Base-by-base conservation (phyloP, 2,888 invertebrate species). In the Ophion obscuratus region DNA sequence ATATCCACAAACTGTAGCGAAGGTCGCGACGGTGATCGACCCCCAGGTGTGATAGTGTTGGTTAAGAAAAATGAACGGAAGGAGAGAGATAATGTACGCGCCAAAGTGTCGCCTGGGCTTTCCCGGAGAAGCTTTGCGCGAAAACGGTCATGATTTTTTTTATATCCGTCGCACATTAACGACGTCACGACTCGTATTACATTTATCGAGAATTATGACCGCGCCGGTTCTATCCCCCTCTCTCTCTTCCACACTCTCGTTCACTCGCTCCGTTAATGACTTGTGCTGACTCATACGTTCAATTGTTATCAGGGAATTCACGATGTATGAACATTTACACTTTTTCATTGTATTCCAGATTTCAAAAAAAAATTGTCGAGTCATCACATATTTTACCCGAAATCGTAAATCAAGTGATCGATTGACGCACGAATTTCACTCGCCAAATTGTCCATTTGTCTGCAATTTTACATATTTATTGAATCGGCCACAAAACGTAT, bases 1-100 rank as follows among this genome's bases (percentile, higher is more conserved):
- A 68, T 36, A 83, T 20, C 57, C 66, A 36, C 53, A 9, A 36
- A 68, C 36, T 68, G 62, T 36, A 82, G 27, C 76, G 71, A 79
- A 82, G 85, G 67, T 67, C 82, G 71, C 71, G 40, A 79, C 82
- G 82, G 85, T 85, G 85, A 59, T 83, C 76, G 82, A 83, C 79
- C 82, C 73, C 70, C 76, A 85, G 73, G 85, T 73, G 76, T 64
- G 79, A 82, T 82, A 82, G 10, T 79, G 70, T n/a, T 20, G 78
- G 79, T 85, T 53, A 79, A 70, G 27, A 79, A 59, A 61, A 24
- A 24, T 6, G 11, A 27, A 53, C 14, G 71, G 31, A 57, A 66
- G 67, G 24, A 44, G 70, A 57, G 68, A 27, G 31, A 61, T 67
- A 61, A 47, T 44, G 14, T 6, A 11, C 11, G 62, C 66, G 59